These are phyloP conservation scores for Silurus asotus DNA, from an alignment of 2,113 vertebrate species.

Conservation along the genomic window DNA sequence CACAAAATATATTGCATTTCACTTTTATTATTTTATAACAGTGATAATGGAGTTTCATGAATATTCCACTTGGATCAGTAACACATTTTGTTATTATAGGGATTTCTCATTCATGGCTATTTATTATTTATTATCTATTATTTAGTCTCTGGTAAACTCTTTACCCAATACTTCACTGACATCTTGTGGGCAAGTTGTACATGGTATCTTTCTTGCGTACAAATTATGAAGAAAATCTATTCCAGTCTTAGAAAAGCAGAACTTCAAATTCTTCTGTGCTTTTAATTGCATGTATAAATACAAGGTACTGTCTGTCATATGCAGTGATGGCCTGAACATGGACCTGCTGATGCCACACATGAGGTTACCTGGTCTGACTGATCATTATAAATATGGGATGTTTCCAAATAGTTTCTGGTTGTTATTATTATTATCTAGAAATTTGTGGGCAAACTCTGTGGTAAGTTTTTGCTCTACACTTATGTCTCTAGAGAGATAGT, in stretches of 20 bases:
- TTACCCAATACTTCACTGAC: slow-evolving; percentile 51
- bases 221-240: neutral
- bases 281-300: neutral
- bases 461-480: neutral
- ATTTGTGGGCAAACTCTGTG: neutral
- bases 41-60: neutral
- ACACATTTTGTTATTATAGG: neutral
- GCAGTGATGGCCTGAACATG: neutral
- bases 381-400: neutral
- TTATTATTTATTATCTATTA: neutral
- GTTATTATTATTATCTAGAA: neutral
- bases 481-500: neutral
- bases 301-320: neutral
- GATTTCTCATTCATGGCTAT: neutral
- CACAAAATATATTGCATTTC: neutral
- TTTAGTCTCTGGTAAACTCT: neutral
- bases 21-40: neutral
- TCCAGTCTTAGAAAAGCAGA: neutral
- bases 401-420: no score
- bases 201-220: neutral
- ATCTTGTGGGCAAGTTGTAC: slow-evolving; percentile 57
- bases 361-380: neutral
- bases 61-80: neutral
- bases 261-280: neutral
- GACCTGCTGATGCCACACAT: neutral